Evolutionary conservation across 2,113 vertebrate genomes (phyloP).

Genomic region (Sula dactylatra): DNA sequence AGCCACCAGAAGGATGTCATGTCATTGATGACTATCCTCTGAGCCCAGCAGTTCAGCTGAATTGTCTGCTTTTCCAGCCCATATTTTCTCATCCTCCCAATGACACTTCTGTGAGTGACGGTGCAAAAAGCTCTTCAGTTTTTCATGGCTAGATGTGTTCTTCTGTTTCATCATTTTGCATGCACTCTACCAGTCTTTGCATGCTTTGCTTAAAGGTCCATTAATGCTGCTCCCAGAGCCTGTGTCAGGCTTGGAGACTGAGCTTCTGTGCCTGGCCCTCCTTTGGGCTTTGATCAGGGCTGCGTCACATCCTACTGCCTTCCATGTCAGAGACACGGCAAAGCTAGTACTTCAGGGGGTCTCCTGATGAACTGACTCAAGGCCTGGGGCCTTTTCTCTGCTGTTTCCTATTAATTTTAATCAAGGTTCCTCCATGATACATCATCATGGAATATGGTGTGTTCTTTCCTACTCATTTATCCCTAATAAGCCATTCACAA

Average conservation of each 20-base stretch:
- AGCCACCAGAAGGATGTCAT: background rate
- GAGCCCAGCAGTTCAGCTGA: background rate
- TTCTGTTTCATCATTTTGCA: background rate
- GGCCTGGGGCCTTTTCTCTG: background rate
- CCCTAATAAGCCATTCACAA: background rate
- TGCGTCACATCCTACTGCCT: background rate
- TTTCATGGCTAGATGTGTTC: background rate
- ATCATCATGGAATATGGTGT: background rate
- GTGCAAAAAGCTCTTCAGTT: background rate
- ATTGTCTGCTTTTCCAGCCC: background rate
- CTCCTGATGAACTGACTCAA: background rate
- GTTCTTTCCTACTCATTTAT: background rate
- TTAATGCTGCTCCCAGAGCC: background rate
- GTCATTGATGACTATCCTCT: background rate
- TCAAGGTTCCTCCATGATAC: background rate
- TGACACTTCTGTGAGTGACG: background rate
- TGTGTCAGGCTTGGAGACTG: background rate
- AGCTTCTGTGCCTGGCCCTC: background rate
- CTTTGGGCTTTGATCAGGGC: background rate
- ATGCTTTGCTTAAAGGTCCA: background rate
- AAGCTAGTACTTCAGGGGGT: background rate
- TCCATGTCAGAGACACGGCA: background rate
- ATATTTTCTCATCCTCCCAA: background rate
- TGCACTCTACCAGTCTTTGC: background rate
- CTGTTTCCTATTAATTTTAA: background rate